Conservation (phyloP, 2,888 invertebrate species). For the Tipula vernalis region DNA sequence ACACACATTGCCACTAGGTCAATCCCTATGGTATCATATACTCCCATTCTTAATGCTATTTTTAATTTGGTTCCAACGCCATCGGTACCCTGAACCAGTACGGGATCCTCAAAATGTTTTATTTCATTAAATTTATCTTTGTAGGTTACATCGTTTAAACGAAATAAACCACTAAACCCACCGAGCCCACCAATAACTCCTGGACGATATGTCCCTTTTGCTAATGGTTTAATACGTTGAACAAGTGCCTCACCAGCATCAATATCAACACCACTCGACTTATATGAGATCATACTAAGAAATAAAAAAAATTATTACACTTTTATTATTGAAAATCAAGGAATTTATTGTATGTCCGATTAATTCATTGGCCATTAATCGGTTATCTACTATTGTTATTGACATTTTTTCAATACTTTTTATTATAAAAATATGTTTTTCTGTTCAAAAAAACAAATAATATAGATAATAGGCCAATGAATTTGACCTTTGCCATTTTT, state of each 20-base stretch:
- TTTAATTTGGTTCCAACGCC: constrained; percentile 96
- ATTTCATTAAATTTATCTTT: constrained; percentile 22
- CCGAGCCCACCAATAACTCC: constrained; percentile 78
- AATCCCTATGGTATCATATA: constrained; percentile 77
- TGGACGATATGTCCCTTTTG: constrained; percentile 60
- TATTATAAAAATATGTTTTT: neutral
- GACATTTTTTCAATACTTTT: constrained; percentile 6
- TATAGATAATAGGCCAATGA: neutral
- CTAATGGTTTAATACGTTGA: constrained; percentile 66
- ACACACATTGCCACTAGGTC: constrained; percentile 98
- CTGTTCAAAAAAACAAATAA: neutral
- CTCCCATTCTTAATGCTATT: constrained; percentile 65
- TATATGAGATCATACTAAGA: constrained; percentile 54
- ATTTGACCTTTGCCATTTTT: neutral
- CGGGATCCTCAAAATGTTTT: constrained; percentile 55
- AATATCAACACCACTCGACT: constrained; percentile 86
- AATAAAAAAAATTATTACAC: constrained; percentile 11
- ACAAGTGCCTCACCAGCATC: constrained; percentile 82
- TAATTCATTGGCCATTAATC: neutral
- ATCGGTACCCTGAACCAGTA: constrained; percentile 88
- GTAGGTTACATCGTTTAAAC: constrained; percentile 53
- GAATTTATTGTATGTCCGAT: neutral
- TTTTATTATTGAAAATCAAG: neutral
- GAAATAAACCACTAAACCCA: constrained; percentile 89
- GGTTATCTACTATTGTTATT: neutral